Evolutionary conservation across 1,140 invertebrate genomes (phyloP).

Genomic region (Tetraneura akinire): DNA sequence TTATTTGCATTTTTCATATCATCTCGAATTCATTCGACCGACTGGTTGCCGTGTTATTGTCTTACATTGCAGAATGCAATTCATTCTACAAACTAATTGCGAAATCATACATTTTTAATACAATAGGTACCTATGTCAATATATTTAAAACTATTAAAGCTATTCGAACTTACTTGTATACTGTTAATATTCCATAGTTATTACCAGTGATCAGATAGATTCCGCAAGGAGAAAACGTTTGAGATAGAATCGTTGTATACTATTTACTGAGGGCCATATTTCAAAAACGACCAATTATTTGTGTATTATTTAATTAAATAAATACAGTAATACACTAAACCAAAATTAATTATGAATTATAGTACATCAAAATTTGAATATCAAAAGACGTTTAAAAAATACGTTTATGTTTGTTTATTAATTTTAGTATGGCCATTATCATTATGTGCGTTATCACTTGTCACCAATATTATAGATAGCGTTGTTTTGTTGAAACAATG

Average conservation of each 20-base stretch:
- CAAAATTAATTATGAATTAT: too few relatives aligned
- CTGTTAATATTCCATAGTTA: conserved; percentile 79
- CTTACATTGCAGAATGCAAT: conserved; percentile 5
- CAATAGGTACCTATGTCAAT: neutral
- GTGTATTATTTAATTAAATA: too few relatives aligned
- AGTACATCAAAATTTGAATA: too few relatives aligned
- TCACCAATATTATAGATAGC: too few relatives aligned
- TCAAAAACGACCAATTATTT: neutral
- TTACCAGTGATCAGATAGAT: conserved; percentile 79
- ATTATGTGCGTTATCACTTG: too few relatives aligned
- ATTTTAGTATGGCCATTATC: too few relatives aligned
- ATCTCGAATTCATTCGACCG: conserved; percentile 12
- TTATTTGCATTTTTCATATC: conserved; percentile 66
- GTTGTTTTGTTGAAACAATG: too few relatives aligned
- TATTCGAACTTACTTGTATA: conserved; percentile 72
- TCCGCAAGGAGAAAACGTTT: conserved; percentile 71
- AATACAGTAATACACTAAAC: too few relatives aligned
- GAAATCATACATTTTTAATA: neutral
- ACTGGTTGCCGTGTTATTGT: neutral
- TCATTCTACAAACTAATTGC: conserved; percentile 23
- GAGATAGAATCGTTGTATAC: conserved; percentile 55
- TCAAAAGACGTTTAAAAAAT: too few relatives aligned
- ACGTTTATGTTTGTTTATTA: too few relatives aligned
- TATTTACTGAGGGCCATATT: conserved; percentile 53
- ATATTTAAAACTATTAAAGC: neutral